Percentiles rank a stretch among this genome's conserved stretches.
Conservation (phyloP, 1,140 invertebrate species). For the Caerostris darwini region DNA sequence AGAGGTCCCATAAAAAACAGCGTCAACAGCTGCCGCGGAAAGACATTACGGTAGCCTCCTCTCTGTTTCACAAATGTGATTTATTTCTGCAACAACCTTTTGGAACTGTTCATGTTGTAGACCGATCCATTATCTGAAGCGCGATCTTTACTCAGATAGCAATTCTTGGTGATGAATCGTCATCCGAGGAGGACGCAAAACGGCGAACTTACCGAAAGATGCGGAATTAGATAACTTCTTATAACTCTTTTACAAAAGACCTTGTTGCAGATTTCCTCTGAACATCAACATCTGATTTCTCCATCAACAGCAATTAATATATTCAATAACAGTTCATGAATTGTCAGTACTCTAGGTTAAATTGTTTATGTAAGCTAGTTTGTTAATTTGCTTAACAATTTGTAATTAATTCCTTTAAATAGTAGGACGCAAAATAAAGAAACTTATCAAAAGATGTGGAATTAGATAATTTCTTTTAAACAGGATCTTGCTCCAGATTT, state of each 20-base stretch:
- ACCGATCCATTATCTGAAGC: slow-evolving; percentile 63
- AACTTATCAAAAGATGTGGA: too few species aligned
- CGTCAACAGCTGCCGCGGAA: slow-evolving; percentile 45
- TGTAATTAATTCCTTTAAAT: too few species aligned
- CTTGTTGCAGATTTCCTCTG: too few species aligned
- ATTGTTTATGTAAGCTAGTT: too few species aligned
- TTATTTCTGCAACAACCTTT: slow-evolving; percentile 47
- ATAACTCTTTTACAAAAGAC: background rate
- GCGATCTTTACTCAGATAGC: slow-evolving; percentile 57
- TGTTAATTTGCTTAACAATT: too few species aligned
- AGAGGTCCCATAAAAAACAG: slow-evolving; percentile 11
- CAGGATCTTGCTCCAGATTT: background rate
- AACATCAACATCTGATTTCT: too few species aligned
- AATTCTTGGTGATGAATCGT: slow-evolving; percentile 66
- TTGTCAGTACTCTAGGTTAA: too few species aligned
- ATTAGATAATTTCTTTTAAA: background rate
- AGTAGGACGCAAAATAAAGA: too few species aligned
- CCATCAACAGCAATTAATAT: too few species aligned
- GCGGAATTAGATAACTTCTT: background rate
- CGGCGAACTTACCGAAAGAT: background rate
- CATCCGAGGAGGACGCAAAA: slow-evolving; percentile 32
- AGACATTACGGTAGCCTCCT: slow-evolving; percentile 37
- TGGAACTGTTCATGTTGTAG: slow-evolving; percentile 34
- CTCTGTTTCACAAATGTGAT: slow-evolving; percentile 30
- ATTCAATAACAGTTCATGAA: too few species aligned